A percentile compares a stretch with the other conserved stretches of the same genome.
Evolutionary conservation across 2,113 vertebrate species (phyloP).

Genomic region (Rhombomys opimus): DNA sequence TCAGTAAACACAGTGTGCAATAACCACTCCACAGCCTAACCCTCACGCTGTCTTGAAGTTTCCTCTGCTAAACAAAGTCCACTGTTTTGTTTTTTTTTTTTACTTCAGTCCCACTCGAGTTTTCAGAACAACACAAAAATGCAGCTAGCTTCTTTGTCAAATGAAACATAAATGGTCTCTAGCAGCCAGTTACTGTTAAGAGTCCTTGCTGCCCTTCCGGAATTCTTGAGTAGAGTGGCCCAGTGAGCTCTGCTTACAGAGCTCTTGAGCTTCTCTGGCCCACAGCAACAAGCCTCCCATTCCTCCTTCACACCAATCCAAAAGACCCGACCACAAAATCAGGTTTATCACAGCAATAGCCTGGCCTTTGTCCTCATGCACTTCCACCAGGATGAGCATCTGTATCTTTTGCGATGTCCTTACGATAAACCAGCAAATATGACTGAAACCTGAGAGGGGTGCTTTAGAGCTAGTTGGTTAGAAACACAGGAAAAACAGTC

Average conservation of each 20-base stretch:
- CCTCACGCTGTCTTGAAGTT: neutral
- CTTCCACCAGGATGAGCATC: neutral
- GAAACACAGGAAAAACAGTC: neutral
- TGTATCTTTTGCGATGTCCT: neutral
- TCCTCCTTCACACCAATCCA: neutral
- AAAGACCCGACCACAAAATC: neutral
- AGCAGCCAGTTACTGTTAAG: neutral
- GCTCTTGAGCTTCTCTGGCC: neutral
- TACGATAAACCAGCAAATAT: neutral
- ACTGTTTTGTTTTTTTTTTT: neutral
- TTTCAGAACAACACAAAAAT: neutral
- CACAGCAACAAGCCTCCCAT: neutral
- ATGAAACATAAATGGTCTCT: neutral
- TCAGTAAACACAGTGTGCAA: neutral
- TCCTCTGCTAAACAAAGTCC: neutral
- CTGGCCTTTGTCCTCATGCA: rapidly evolving
- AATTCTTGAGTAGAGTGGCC: neutral
- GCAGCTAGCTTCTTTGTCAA: neutral
- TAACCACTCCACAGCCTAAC: neutral
- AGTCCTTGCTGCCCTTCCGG: neutral
- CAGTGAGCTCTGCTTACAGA: neutral
- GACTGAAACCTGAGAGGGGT: neutral
- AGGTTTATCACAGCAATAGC: no score
- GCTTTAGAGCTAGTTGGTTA: neutral
- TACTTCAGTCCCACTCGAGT: neutral